Conservation (phyloP, 2,113 vertebrate genomes). For the Ageneiosus marmoratus region DNA sequence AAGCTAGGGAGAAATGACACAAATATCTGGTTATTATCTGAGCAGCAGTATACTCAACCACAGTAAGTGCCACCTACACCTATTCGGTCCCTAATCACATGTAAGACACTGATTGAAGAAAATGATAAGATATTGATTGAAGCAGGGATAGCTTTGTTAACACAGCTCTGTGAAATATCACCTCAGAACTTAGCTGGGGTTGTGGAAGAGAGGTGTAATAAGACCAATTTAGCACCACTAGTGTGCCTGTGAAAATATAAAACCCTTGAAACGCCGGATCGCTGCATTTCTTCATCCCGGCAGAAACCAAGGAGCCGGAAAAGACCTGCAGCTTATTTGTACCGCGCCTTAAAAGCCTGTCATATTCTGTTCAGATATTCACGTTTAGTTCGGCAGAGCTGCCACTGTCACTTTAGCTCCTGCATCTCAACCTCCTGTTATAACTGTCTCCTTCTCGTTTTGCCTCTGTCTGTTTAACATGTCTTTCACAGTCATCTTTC, state of each 20-base stretch:
- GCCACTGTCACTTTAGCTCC: slow-evolving; percentile 34
- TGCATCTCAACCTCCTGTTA: neutral
- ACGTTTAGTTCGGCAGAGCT: slow-evolving; percentile 6
- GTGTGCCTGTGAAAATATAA: slow-evolving; percentile 58
- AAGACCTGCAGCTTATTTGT: slow-evolving; percentile 38
- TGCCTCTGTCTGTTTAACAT: slow-evolving; percentile 12
- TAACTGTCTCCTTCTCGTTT: slow-evolving; percentile 19
- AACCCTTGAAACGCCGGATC: slow-evolving; percentile 53
- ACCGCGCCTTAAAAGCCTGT: slow-evolving; percentile 48
- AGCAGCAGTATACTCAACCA: neutral
- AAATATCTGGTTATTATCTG: neutral
- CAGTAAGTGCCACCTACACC: neutral
- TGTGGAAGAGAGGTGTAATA: slow-evolving; percentile 39
- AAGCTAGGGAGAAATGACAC: neutral
- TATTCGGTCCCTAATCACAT: neutral
- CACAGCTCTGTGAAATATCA: slow-evolving; percentile 21
- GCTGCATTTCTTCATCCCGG: slow-evolving; percentile 67
- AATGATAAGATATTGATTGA: slow-evolving; percentile 24
- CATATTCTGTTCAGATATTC: slow-evolving; percentile 39
- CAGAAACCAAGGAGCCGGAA: slow-evolving; percentile 58
- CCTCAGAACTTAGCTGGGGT: slow-evolving; percentile 13
- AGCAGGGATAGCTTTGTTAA: slow-evolving; percentile 25
- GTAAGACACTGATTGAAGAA: slow-evolving; percentile 23
- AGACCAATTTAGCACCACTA: slow-evolving; percentile 67
- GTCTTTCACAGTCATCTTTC: neutral